A percentile compares a stretch with the other conserved stretches of the same genome.
Evolutionary conservation across 2,113 vertebrate genomes (phyloP).

Genomic region (Seriola aureovittata): DNA sequence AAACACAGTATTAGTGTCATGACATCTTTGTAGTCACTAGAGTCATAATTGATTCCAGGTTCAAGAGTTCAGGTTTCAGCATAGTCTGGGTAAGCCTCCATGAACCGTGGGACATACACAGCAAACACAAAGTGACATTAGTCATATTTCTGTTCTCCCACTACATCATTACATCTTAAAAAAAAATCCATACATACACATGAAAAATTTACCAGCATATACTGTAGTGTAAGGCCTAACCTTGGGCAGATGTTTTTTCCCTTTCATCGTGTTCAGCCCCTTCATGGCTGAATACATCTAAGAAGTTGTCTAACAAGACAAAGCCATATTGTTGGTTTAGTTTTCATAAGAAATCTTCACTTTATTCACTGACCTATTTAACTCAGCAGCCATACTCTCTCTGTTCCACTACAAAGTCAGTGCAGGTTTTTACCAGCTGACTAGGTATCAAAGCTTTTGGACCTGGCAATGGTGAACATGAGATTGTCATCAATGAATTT

Average conservation of each 20-base stretch:
- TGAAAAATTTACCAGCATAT: too few relatives aligned
- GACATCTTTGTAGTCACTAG: neutral
- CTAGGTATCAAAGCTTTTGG: constrained; percentile 20
- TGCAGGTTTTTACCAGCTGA: constrained; percentile 13
- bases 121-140: neutral
- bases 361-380: constrained; percentile 23
- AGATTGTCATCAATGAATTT: constrained; percentile 17
- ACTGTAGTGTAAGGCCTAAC: neutral
- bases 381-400: neutral
- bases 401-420: neutral
- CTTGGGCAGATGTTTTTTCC: neutral
- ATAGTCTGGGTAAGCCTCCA: neutral
- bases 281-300: neutral
- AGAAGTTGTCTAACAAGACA: neutral
- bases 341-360: neutral
- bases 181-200: neutral
- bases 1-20: neutral
- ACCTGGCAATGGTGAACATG: neutral
- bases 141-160: neutral
- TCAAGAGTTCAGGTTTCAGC: neutral
- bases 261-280: neutral
- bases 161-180: neutral
- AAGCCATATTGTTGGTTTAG: neutral
- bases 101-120: neutral
- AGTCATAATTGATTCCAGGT: neutral